These are phyloP conservation scores for Nasonovia ribisnigri DNA, from an alignment of 2,888 invertebrate genomes.

Conservation along the genomic window DNA sequence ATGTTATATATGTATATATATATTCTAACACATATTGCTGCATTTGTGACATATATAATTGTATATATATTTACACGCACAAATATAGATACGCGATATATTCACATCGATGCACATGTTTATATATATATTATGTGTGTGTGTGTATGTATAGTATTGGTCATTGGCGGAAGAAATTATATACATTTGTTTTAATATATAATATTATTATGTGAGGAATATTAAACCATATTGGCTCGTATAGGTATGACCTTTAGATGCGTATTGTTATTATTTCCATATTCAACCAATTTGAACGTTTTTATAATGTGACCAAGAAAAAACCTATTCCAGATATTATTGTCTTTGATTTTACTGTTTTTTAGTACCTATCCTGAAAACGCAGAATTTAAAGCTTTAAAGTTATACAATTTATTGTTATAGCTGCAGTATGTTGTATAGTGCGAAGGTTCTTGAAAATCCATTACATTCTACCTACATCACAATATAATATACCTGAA, in stretches of 20 bases:
- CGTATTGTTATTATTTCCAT: conserved; percentile 9
- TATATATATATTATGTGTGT: neutral
- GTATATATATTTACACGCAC: neutral
- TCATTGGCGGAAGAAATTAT: conserved; percentile 25
- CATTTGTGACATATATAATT: neutral
- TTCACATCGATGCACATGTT: neutral
- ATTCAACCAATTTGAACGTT: neutral
- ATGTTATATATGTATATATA: too few species aligned
- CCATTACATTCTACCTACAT: conserved; percentile 52
- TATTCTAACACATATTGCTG: neutral
- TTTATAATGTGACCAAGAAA: conserved; percentile 8
- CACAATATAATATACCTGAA: conserved; percentile 44
- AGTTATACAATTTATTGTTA: conserved; percentile 38
- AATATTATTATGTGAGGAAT: neutral
- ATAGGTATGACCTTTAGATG: conserved; percentile 23
- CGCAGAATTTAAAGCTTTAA: conserved; percentile 29
- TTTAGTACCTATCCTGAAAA: neutral
- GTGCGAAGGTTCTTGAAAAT: conserved; percentile 59
- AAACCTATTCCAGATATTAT: neutral
- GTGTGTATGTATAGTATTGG: neutral
- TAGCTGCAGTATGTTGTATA: neutral
- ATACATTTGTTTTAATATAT: neutral
- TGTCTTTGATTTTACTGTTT: neutral
- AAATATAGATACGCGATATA: neutral
- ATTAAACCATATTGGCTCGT: conserved; percentile 1